Conservation (phyloP, 1,140 invertebrate species). For the Aphaenogaster ashmeadi region DNA sequence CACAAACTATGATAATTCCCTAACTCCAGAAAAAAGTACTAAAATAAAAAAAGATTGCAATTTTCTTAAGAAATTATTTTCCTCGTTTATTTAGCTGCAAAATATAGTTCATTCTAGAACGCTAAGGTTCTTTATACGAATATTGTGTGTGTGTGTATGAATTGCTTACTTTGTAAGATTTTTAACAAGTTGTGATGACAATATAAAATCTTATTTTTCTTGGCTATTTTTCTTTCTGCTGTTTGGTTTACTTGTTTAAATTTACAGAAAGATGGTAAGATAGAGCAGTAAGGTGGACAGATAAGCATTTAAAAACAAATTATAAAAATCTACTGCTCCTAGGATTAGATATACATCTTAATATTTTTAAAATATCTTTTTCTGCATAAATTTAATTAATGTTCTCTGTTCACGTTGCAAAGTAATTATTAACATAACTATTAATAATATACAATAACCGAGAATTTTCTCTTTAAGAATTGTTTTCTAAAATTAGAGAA, state of each 20-base stretch:
- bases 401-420: background rate
- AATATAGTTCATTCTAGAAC: background rate
- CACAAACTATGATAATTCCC: constrained; percentile 10
- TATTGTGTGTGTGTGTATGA: background rate
- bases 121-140: background rate
- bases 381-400: background rate
- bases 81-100: background rate
- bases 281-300: background rate
- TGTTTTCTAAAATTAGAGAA: background rate
- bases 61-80: background rate
- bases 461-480: background rate
- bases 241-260: background rate
- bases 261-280: background rate
- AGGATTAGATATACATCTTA: background rate
- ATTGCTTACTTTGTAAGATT: background rate
- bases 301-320: background rate
- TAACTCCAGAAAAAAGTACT: constrained; percentile 10
- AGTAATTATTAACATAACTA: background rate
- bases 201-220: background rate
- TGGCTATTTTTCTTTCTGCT: background rate
- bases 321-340: background rate
- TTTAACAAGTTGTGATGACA: background rate
- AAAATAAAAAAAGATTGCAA: constrained; percentile 17
- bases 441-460: background rate
- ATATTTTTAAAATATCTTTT: constrained; percentile 4